Percentiles rank a stretch among this genome's conserved stretches.
phyloP scores from a whole-genome alignment of 2,113 vertebrate species.

The Centrocercus urophasianus region DNA sequence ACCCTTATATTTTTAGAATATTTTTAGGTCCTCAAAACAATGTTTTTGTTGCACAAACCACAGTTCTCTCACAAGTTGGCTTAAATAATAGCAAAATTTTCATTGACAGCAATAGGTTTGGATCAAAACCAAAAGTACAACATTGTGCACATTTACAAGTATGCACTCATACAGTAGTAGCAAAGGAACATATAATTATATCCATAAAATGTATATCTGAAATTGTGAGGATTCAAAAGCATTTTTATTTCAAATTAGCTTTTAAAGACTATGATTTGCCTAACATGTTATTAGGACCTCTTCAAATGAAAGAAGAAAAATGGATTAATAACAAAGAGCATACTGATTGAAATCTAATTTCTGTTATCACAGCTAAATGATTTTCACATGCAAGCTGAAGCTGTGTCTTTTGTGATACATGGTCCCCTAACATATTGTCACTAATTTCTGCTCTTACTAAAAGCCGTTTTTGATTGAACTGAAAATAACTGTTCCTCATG shows the following conservation, averaged over 20 bases:
- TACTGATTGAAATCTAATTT: constrained; percentile 75
- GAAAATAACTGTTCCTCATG: neutral
- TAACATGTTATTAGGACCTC: constrained; percentile 62
- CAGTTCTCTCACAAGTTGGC: neutral
- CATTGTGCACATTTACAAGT: neutral
- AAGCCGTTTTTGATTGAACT: neutral
- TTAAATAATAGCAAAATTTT: neutral
- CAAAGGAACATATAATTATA: constrained; percentile 1
- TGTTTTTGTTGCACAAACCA: neutral
- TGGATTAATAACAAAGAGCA: constrained; percentile 66
- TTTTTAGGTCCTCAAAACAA: neutral
- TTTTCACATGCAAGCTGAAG: constrained; percentile 21
- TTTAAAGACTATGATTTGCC: constrained; percentile 44
- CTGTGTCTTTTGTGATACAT: neutral
- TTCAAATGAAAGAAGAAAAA: constrained; percentile 64
- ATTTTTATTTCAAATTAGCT: constrained; percentile 55
- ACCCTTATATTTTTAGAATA: neutral
- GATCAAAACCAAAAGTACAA: constrained; percentile 2
- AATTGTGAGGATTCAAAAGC: constrained; percentile 34
- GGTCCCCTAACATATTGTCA: neutral
- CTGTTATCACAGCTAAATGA: constrained; percentile 61
- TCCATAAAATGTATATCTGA: constrained; percentile 5
- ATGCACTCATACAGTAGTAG: neutral
- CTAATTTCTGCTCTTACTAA: neutral
- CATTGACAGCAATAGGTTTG: neutral